Base-by-base conservation (phyloP, 2,888 invertebrate species). In the Torymus auratus region DNA sequence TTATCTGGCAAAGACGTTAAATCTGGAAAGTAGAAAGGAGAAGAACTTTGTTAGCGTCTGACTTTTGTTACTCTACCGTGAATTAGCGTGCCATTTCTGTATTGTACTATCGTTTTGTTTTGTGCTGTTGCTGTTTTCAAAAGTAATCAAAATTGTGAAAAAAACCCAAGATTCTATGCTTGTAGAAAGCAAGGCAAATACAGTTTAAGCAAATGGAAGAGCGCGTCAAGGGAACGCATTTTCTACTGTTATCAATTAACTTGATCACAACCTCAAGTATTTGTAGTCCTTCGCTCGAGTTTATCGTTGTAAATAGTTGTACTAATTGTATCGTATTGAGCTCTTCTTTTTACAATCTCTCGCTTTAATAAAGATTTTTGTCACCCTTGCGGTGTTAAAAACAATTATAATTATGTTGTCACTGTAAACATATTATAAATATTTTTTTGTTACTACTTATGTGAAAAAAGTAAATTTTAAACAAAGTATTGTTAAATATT, bases 71-170 rank as follows among this genome's bases (percentile, higher is more conserved):
- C 78, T 81, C 75, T 79, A 77, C 88, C 88, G 89, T 89, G 89
- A 88, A 88, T 89, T 86, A 86, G 86, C 86, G 89, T 90, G 89
- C 89, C 89, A 89, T 89, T 86, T 79, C 82, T 82, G 78, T 80
- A 83, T 84, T 82, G 78, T 67, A 61, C 61, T 65, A 20, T 65
- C 64, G 13, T 61, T 78, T 71, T 61, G 7, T 76, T 67, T 41
- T 23, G 12, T 50, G 52, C 55, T 68, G 15, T 69, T 74, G 13
- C 56, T 15, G 12, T 64, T 72, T 61, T 23, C n/a, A 67, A 78
- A 82, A 72, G 15, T 61, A 73, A 68, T 67, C 71, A 78, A 82
- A 79, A 82, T 70, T 73, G 71, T 41, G 53, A 62, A 70, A 80
- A 80, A 68, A 50, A 41, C 13, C 56, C 50, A 55, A 78, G 11